phyloP scores from a whole-genome alignment of 2,113 vertebrate species.

The Austrofundulus limnaeus region DNA sequence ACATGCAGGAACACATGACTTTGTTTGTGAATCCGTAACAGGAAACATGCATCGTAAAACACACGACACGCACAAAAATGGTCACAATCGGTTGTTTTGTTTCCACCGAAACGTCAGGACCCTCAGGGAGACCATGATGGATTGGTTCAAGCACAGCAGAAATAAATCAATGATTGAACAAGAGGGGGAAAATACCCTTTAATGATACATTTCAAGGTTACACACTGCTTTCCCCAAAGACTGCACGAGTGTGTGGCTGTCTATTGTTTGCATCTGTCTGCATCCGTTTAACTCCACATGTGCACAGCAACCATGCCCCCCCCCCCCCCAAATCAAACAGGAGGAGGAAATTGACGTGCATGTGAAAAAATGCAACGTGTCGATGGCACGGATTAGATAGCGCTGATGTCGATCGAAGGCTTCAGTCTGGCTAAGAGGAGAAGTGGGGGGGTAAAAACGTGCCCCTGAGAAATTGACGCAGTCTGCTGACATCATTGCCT shows the following conservation, averaged over 20 bases:
- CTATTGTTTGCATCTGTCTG: constrained; percentile 17
- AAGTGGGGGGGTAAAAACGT: constrained; percentile 54
- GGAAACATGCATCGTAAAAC: constrained; percentile 5
- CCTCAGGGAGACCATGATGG: constrained; percentile 13
- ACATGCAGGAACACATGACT: constrained; percentile 18
- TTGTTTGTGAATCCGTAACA: constrained; percentile 22
- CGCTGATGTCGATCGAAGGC: constrained; percentile 47
- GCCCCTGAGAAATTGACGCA: constrained; percentile 70
- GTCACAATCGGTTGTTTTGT: constrained; percentile 3
- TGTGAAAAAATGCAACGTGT: constrained; percentile 24
- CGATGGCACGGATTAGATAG: constrained; percentile 49
- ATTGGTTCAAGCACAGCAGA: constrained; percentile 2
- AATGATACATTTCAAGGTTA: constrained; percentile 30
- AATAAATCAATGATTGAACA: constrained; percentile 35
- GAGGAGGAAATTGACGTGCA: constrained; percentile 41
- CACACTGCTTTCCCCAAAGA: background rate
- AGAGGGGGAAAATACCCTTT: background rate
- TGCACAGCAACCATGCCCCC: background rate
- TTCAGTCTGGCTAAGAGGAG: constrained; percentile 55
- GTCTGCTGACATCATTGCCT: constrained; percentile 72
- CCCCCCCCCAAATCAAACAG: constrained; percentile 6
- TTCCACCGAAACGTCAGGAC: constrained; percentile 5
- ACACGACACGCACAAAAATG: no score
- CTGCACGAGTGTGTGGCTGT: background rate
- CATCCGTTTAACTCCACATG: background rate